Base-by-base conservation (phyloP, 2,797 vertebrate genomes). In the Ctenochaetus hawaiiensis region DNA sequence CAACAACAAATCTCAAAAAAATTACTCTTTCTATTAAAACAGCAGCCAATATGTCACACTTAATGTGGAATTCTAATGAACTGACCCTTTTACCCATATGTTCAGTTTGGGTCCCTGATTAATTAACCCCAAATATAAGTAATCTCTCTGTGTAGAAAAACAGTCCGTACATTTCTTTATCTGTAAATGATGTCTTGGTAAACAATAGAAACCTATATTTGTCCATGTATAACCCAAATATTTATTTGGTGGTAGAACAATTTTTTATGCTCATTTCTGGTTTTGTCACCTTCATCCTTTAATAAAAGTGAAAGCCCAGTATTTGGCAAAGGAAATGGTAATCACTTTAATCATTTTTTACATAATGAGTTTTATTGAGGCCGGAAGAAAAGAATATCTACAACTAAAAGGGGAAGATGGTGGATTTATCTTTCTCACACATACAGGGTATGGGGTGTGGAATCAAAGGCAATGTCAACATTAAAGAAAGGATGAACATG, bases 401-500 rank as follows among this genome's bases (percentile, higher is more conserved):
- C 5, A 47, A 13, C 14, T n/a, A 7, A 23, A 7, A 41, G 39
- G 7, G 6, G 3, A 16, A 4, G 18, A n/a, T 1, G 7, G 30
- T 45, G 8, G 20, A 44, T 49, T 49, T 34, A 6, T 43, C 30
- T 13, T 34, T 16, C 49, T 22, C 18, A 34, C 51, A 60, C 20
- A 54, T 30, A 18, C 6, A 68, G 30, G 51, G 20, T 34, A 18
- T 18, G 22, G 37, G 23, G 30, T 54, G 63, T 59, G 30, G 14
- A 62, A 14, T 11, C 14, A 34, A 65, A 51, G 67, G 34, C 52
- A 49, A 5, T 20, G 34, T 34, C 53, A 79, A 67, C 54, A 12
- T 44, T 3, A 48, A 44, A 63, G 20, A 37, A 39, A 4, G 9
- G 1, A 14, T 61, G 37, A 75, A 3, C 14, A 6, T 13, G 44